phyloP scores from a whole-genome alignment of 2,888 invertebrate species.

The Sericinus montela region DNA sequence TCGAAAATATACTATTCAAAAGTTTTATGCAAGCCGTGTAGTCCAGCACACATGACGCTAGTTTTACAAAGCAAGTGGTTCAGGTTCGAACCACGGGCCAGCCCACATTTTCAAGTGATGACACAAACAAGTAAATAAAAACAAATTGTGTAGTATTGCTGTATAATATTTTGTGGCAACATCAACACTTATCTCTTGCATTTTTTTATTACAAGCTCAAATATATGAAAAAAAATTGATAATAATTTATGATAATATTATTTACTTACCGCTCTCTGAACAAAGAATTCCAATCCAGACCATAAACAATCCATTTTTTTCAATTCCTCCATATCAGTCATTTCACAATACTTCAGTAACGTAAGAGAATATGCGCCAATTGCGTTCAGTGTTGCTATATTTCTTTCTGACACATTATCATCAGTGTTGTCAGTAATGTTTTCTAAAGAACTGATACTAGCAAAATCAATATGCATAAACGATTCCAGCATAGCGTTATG shows the following conservation, averaged over 20 bases:
- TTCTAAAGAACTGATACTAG: conserved; percentile 31
- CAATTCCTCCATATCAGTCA: conserved; percentile 46
- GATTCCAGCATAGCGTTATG: conserved; percentile 53
- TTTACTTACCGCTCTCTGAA: conserved; percentile 60
- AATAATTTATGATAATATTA: neutral
- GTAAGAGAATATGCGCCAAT: conserved; percentile 64
- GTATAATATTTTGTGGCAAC: too few relatives aligned
- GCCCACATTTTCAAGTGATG: too few relatives aligned
- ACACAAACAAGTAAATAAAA: too few relatives aligned
- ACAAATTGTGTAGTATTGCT: too few relatives aligned
- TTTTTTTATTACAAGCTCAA: too few relatives aligned
- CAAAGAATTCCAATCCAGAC: conserved; percentile 57
- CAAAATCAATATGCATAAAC: conserved; percentile 58
- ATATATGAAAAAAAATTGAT: too few relatives aligned
- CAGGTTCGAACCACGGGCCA: too few relatives aligned
- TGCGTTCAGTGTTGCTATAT: conserved; percentile 58
- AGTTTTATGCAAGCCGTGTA: too few relatives aligned
- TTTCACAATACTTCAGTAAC: conserved; percentile 62
- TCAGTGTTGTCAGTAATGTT: conserved; percentile 39
- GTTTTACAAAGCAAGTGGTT: too few relatives aligned
- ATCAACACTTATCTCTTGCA: too few relatives aligned
- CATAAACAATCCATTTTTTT: conserved; percentile 59
- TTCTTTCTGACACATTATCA: conserved; percentile 44
- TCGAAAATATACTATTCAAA: too few relatives aligned
- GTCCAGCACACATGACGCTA: too few relatives aligned